Evolutionary conservation across 2,797 vertebrate species (phyloP).

Genomic region (Thalassophryne amazonica): DNA sequence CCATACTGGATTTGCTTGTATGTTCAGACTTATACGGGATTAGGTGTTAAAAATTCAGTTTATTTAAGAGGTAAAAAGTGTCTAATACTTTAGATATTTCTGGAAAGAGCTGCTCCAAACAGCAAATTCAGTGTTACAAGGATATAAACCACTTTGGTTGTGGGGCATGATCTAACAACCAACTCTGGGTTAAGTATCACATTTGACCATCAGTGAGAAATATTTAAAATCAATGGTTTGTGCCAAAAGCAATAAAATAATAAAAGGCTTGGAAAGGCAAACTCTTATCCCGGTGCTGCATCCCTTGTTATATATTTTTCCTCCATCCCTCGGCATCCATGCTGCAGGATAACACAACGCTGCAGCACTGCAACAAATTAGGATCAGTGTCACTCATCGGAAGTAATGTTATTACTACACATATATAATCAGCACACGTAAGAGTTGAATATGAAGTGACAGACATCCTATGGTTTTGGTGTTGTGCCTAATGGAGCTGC

Average conservation of each 20-base stretch:
- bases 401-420: constrained; percentile 22
- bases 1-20: no score
- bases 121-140: no score
- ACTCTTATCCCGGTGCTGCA: neutral
- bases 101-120: no score
- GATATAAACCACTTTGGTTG: no score
- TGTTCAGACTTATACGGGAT: no score
- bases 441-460: neutral
- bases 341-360: constrained; percentile 3
- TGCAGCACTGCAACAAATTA: constrained; percentile 19
- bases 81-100: no score
- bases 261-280: neutral
- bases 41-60: no score
- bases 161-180: no score
- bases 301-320: neutral
- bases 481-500: neutral
- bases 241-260: neutral
- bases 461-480: neutral
- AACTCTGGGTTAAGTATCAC: no score
- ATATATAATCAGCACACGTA: constrained; percentile 1
- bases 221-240: neutral
- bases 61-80: no score
- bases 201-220: no score
- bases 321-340: neutral
- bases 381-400: constrained; percentile 33